A percentile compares a stretch with the other conserved stretches of the same genome.
These are phyloP conservation scores for Sebastiscus albofasciatus DNA, from an alignment of 2,797 vertebrate species.

Conservation along the genomic window DNA sequence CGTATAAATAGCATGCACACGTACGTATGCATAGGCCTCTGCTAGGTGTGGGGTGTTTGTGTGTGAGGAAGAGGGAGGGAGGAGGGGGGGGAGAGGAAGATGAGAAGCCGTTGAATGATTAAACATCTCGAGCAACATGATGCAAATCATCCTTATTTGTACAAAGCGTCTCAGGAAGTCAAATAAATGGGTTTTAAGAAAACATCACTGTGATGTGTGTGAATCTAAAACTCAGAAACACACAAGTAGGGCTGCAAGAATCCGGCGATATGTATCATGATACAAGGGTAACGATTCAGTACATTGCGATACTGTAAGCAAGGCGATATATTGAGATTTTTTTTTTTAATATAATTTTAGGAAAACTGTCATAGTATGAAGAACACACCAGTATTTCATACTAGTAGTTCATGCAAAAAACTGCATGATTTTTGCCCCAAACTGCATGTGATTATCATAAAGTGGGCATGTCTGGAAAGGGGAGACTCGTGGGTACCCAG, in stretches of 20 bases:
- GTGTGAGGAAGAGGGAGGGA: conserved; percentile 30
- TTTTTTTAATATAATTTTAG: too few relatives aligned
- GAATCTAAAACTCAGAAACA: not conserved
- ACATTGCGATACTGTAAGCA: too few relatives aligned
- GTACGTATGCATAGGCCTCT: conserved; percentile 61
- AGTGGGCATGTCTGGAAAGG: too few relatives aligned
- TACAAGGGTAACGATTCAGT: accelerated
- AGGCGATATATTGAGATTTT: accelerated
- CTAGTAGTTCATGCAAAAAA: too few relatives aligned
- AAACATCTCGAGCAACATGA: conserved; percentile 62
- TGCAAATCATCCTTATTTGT: conserved; percentile 52
- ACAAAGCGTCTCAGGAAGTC: conserved; percentile 9
- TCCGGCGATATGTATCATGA: too few relatives aligned
- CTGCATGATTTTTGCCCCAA: too few relatives aligned
- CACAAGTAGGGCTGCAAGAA: not conserved
- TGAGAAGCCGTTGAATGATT: conserved; percentile 64
- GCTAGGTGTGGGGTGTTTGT: conserved; percentile 62
- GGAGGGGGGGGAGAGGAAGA: conserved; percentile 10
- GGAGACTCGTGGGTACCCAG: too few relatives aligned
- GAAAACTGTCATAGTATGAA: too few relatives aligned
- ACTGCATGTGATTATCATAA: too few relatives aligned
- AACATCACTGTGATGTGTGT: not conserved
- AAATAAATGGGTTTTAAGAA: not conserved
- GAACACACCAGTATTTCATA: too few relatives aligned
- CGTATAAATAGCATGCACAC: conserved; percentile 73